Evolutionary conservation across 2,888 invertebrate species (phyloP).

Genomic region (Aquatica leii): DNA sequence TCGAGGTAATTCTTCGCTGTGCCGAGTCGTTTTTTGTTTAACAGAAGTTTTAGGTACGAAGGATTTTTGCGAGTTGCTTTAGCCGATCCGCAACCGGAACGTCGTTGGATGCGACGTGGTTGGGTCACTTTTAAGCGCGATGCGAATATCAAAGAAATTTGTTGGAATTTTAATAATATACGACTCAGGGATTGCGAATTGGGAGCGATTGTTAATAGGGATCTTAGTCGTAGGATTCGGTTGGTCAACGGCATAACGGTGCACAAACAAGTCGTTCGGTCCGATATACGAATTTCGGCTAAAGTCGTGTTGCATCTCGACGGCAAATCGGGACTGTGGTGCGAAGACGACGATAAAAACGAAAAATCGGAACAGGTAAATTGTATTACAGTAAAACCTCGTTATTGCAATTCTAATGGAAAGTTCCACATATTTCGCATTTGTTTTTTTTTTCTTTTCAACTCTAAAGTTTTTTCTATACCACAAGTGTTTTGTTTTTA

Average conservation of each 20-base stretch:
- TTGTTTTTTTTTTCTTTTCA: too few species aligned
- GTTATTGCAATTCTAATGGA: not conserved
- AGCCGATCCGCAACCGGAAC: slow-evolving; percentile 96
- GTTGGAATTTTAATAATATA: slow-evolving; percentile 97
- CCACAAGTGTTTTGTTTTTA: too few species aligned
- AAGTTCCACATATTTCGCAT: not conserved
- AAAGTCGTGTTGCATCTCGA: slow-evolving; percentile 92
- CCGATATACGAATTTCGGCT: slow-evolving; percentile 92
- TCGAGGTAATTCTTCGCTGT: slow-evolving; percentile 29
- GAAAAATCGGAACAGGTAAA: slow-evolving; percentile 53
- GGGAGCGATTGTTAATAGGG: slow-evolving; percentile 96
- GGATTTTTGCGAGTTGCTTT: slow-evolving; percentile 96
- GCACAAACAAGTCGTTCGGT: slow-evolving; percentile 86
- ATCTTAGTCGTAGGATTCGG: slow-evolving; percentile 92
- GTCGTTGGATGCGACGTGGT: slow-evolving; percentile 95
- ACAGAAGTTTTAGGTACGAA: slow-evolving; percentile 69
- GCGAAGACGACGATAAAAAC: slow-evolving; percentile 61
- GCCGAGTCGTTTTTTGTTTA: not conserved
- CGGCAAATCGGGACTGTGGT: slow-evolving; percentile 83
- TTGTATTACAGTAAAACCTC: not conserved
- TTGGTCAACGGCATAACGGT: slow-evolving; percentile 90
- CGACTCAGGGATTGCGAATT: slow-evolving; percentile 90
- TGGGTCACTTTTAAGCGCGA: slow-evolving; percentile 98
- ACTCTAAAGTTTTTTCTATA: too few species aligned
- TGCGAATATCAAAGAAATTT: slow-evolving; percentile 99